These are phyloP conservation scores for Crepidodera aurea DNA, from an alignment of 2,888 invertebrate species.

Conservation along the genomic window DNA sequence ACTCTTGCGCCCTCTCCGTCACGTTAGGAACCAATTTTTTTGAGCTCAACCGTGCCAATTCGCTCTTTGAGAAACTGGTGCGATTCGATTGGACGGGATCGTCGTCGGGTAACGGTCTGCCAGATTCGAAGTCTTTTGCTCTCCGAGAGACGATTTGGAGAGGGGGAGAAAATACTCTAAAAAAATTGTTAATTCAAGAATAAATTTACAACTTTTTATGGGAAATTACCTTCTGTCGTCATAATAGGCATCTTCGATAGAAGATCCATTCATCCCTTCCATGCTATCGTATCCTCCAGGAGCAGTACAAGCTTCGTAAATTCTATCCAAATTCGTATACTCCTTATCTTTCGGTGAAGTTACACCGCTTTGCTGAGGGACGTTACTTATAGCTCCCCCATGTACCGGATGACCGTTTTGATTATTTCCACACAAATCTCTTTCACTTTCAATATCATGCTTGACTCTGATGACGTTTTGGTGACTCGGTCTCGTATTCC, in stretches of 20 bases:
- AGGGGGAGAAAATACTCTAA: conserved; percentile 56
- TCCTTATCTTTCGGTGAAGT: conserved; percentile 45
- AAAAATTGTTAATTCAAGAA: too few species aligned
- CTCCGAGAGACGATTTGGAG: conserved; percentile 77
- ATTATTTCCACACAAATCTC: conserved; percentile 48
- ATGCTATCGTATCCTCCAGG: conserved; percentile 45
- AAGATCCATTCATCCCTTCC: conserved; percentile 41
- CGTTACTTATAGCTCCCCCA: conserved; percentile 32
- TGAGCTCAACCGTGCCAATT: conserved; percentile 69
- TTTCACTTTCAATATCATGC: conserved; percentile 61
- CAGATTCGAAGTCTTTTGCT: conserved; percentile 77
- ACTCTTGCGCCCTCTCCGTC: conserved; percentile 76
- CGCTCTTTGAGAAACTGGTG: conserved; percentile 74
- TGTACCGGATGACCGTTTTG: conserved; percentile 36
- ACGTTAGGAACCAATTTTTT: conserved; percentile 78
- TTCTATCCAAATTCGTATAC: conserved; percentile 37
- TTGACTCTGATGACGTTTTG: conserved; percentile 63
- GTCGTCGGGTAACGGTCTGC: conserved; percentile 66
- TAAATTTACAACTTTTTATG: too few species aligned
- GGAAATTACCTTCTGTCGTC: conserved; percentile 46
- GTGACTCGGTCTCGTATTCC: conserved; percentile 60
- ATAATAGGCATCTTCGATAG: conserved; percentile 35
- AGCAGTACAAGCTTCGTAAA: conserved; percentile 49
- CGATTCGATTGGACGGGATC: conserved; percentile 67
- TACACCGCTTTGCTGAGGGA: conserved; percentile 47